Conservation (phyloP, 2,888 invertebrate genomes). For the Nudaria mundana region DNA sequence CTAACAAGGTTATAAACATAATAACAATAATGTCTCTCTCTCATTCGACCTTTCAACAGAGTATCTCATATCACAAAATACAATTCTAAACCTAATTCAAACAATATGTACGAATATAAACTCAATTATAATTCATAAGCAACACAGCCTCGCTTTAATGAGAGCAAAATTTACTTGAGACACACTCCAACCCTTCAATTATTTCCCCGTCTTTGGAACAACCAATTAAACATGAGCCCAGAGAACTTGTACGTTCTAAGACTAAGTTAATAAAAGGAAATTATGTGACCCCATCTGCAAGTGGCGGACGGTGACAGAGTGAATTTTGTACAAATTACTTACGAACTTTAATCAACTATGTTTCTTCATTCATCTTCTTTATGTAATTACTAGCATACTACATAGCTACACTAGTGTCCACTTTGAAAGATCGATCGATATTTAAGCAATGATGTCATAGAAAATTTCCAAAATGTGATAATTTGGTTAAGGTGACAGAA, state of each 20-base stretch:
- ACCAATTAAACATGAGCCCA: conserved; percentile 65
- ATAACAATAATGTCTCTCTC: too few relatives aligned
- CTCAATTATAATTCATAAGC: not conserved
- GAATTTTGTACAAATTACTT: conserved; percentile 76
- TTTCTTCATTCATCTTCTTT: conserved; percentile 41
- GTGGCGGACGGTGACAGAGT: conserved; percentile 65
- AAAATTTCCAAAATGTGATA: too few relatives aligned
- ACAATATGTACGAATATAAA: not conserved
- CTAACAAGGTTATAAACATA: too few relatives aligned
- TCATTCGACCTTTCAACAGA: too few relatives aligned
- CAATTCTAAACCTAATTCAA: not conserved
- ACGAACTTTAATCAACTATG: conserved; percentile 69
- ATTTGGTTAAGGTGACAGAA: too few relatives aligned
- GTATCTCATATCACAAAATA: not conserved
- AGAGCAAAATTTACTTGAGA: conserved; percentile 28
- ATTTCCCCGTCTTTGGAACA: conserved; percentile 54
- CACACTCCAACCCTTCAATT: conserved; percentile 36
- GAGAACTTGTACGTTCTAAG: conserved; percentile 66
- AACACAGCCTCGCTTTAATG: conserved; percentile 12
- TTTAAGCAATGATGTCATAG: too few relatives aligned
- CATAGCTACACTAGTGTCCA: too few relatives aligned
- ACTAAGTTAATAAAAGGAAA: conserved; percentile 73
- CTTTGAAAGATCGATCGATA: too few relatives aligned
- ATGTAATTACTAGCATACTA: conserved; percentile 7
- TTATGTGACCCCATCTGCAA: conserved; percentile 68